Evolutionary conservation across 2,888 invertebrate species (phyloP).

Genomic region (Ophion ellenae): DNA sequence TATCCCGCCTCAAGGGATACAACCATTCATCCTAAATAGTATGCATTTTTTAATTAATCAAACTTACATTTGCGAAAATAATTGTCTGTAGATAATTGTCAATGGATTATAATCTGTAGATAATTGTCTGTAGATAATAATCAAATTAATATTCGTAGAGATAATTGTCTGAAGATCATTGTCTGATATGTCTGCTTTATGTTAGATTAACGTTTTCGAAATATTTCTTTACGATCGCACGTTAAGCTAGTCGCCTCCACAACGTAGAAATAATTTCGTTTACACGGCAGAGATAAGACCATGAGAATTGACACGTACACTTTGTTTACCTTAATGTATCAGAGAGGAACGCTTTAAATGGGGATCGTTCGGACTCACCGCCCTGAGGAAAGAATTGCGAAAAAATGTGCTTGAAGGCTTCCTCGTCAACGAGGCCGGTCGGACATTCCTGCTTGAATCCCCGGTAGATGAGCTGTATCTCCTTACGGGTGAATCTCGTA

Average conservation of each 20-base stretch:
- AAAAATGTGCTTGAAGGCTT: slow-evolving; percentile 94
- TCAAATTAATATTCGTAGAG: background rate
- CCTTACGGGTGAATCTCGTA: slow-evolving; percentile 92
- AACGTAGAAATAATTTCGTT: background rate
- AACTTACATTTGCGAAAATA: background rate
- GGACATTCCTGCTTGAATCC: slow-evolving; percentile 96
- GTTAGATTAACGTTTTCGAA: background rate
- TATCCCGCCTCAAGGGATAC: too few species aligned
- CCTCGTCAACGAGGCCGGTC: slow-evolving; percentile 94
- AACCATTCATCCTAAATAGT: too few species aligned
- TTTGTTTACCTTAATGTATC: slow-evolving; percentile 3
- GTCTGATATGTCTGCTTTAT: background rate
- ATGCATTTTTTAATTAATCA: too few species aligned
- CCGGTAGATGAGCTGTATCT: slow-evolving; percentile 95
- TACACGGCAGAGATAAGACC: background rate
- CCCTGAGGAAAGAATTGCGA: slow-evolving; percentile 96
- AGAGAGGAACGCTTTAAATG: slow-evolving; percentile 4
- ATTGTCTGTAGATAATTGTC: background rate
- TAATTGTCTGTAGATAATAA: background rate
- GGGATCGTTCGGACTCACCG: slow-evolving; percentile 85
- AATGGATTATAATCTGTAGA: background rate
- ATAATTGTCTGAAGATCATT: background rate
- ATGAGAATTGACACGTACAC: background rate
- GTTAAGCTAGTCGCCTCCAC: too few species aligned
- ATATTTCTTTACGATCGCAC: background rate